These are phyloP conservation scores for Brachyistius frenatus DNA, from an alignment of 2,113 vertebrate genomes.

Conservation along the genomic window DNA sequence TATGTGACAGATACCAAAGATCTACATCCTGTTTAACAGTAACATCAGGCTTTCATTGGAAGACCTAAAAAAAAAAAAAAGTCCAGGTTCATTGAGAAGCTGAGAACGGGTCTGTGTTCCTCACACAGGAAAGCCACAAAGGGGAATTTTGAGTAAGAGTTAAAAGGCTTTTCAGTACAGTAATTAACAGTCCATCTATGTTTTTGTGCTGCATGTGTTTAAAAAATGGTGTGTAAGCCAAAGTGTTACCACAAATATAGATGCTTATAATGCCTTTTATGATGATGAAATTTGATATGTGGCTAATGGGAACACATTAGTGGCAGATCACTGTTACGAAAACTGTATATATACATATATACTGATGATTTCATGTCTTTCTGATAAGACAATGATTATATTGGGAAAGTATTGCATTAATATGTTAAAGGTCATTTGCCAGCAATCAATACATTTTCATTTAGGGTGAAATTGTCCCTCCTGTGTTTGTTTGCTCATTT, in stretches of 20 bases:
- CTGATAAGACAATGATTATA: neutral
- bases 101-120: conserved; percentile 23
- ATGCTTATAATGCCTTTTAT: neutral
- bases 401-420: neutral
- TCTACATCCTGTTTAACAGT: conserved; percentile 61
- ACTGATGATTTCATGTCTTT: neutral
- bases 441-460: neutral
- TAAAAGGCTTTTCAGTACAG: conserved; percentile 17
- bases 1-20: conserved; percentile 24
- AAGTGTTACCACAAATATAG: neutral
- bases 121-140: conserved; percentile 73
- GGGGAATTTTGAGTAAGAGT: conserved; percentile 63
- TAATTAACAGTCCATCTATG: neutral
- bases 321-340: no score
- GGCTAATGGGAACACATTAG: no score
- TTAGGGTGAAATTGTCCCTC: neutral
- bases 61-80: conserved; percentile 76
- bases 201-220: conserved; percentile 4
- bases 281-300: neutral
- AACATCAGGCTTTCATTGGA: conserved; percentile 54
- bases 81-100: conserved; percentile 48
- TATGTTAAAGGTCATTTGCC: neutral
- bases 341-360: neutral
- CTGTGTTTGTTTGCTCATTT: no score
- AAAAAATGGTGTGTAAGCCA: neutral